Conservation (phyloP, 2,797 vertebrate species). For the Sphenopsis melanotis region DNA sequence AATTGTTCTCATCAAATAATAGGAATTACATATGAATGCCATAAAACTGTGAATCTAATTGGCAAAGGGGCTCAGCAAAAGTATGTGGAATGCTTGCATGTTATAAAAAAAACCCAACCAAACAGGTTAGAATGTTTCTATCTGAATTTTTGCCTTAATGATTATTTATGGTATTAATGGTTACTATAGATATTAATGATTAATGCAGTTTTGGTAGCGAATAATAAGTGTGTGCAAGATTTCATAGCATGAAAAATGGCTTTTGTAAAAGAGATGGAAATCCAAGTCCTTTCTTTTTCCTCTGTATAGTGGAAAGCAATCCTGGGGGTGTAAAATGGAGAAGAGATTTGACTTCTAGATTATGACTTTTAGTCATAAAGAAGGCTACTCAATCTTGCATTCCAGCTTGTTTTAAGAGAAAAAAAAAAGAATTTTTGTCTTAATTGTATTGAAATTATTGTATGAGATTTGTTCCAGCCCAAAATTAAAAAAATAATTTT, state of each 20-base stretch:
- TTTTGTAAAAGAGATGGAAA: neutral
- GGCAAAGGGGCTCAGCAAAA: neutral
- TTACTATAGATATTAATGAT: neutral
- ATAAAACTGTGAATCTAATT: neutral
- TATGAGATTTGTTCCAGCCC: neutral
- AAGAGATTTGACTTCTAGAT: neutral
- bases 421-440: neutral
- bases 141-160: neutral
- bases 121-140: neutral
- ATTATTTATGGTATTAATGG: neutral
- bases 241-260: neutral
- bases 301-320: neutral
- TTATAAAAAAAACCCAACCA: neutral
- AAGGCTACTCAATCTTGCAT: neutral
- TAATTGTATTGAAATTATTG: neutral
- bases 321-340: neutral
- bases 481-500: neutral
- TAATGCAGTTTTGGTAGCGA: neutral
- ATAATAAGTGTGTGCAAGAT: neutral
- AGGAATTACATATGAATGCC: neutral
- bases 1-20: neutral
- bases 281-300: neutral
- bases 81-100: neutral
- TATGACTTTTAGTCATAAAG: neutral
- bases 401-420: neutral